A percentile compares a stretch with the other conserved stretches of the same genome.
phyloP scores from a whole-genome alignment of 2,888 invertebrate genomes.

The Lasioglossum marginatum region DNA sequence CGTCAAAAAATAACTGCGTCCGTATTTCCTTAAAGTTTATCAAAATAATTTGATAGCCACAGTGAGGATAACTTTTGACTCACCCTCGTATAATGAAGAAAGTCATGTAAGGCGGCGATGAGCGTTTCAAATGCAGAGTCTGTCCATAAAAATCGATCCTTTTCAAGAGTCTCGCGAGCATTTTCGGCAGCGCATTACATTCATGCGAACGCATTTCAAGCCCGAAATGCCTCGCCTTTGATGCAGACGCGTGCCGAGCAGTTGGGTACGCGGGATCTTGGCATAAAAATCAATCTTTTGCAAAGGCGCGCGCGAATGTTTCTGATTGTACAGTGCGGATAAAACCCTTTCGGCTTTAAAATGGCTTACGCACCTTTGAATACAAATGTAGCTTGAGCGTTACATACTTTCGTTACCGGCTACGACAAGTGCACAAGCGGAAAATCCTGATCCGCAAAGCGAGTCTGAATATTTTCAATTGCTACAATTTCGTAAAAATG shows the following conservation, averaged over 20 bases:
- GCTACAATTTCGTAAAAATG: background rate
- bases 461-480: background rate
- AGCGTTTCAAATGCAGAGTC: background rate
- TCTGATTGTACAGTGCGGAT: background rate
- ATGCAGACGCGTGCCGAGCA: background rate
- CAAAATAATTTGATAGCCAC: background rate
- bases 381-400: background rate
- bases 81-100: background rate
- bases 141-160: background rate
- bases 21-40: background rate
- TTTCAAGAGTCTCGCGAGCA: background rate
- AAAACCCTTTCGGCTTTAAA: slow-evolving; percentile 3
- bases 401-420: background rate
- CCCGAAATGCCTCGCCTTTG: background rate
- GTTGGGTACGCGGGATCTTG: background rate
- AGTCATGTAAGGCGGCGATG: background rate
- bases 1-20: background rate
- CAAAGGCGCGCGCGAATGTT: background rate
- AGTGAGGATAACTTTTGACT: background rate
- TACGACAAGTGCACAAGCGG: background rate
- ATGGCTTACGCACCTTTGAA: slow-evolving; percentile 1
- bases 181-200: background rate
- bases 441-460: background rate
- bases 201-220: background rate
- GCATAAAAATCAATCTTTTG: slow-evolving; percentile 6